Evolutionary conservation across 2,888 invertebrate genomes (phyloP).

Genomic region (Sericinus montela): DNA sequence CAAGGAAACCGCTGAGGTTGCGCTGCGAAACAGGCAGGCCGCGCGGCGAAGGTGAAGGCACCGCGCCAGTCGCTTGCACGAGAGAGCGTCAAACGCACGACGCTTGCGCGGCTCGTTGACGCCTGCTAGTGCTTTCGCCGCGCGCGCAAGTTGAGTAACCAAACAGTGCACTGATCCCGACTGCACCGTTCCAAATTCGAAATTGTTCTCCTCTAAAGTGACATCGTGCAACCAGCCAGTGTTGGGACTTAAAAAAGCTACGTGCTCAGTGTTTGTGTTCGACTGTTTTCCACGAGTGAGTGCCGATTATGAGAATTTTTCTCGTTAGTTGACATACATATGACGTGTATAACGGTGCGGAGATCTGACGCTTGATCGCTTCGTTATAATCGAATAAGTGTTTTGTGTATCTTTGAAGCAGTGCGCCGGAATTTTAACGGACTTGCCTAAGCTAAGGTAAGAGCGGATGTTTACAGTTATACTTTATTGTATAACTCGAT

Average conservation of each 20-base stretch:
- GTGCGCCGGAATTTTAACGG: constrained; percentile 76
- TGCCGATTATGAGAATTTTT: constrained; percentile 56
- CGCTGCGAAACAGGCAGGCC: constrained; percentile 41
- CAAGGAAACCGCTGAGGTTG: constrained; percentile 67
- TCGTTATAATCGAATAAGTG: constrained; percentile 71
- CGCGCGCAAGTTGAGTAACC: constrained; percentile 31
- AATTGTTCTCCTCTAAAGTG: constrained; percentile 30
- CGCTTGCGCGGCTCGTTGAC: constrained; percentile 31
- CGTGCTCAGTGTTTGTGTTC: constrained; percentile 57
- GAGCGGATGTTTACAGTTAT: constrained; percentile 74
- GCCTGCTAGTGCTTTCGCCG: constrained; percentile 29
- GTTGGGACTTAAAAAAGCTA: constrained; percentile 34
- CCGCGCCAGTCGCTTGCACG: constrained; percentile 64
- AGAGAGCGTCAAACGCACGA: constrained; percentile 57
- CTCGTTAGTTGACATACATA: constrained; percentile 70
- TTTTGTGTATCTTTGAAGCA: constrained; percentile 65
- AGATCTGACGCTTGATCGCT: constrained; percentile 67
- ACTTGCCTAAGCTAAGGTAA: constrained; percentile 74
- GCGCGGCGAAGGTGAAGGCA: constrained; percentile 48
- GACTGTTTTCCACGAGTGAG: constrained; percentile 37
- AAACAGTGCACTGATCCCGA: constrained; percentile 24
- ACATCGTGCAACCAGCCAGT: constrained; percentile 31
- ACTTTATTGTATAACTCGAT: constrained; percentile 66
- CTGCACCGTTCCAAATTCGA: constrained; percentile 42
- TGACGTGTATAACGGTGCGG: constrained; percentile 74